These are phyloP conservation scores for Mythimna vitellina DNA, from an alignment of 2,888 invertebrate genomes.

Conservation along the genomic window DNA sequence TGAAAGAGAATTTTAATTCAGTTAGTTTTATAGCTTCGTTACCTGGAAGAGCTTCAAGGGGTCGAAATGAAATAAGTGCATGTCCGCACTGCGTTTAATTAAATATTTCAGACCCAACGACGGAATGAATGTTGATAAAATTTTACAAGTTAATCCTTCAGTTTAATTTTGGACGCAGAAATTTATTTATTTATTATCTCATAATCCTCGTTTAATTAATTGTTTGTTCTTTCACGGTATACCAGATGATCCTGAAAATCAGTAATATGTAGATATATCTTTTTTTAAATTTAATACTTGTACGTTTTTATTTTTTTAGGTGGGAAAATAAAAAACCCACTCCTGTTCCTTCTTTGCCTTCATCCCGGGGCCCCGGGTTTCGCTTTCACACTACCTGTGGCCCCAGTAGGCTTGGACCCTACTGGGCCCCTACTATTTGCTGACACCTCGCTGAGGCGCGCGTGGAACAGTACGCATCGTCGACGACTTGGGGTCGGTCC, in stretches of 20 bases:
- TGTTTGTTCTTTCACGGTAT: background rate
- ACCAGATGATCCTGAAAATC: background rate
- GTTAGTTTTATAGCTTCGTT: slow-evolving; percentile 14
- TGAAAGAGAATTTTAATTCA: slow-evolving; percentile 27
- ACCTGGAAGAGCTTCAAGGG: slow-evolving; percentile 2
- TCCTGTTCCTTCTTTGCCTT: no score
- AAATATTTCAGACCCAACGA: slow-evolving; percentile 13
- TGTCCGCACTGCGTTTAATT: slow-evolving; percentile 13
- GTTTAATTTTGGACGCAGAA: background rate
- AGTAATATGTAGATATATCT: no score
- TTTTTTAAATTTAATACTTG: no score
- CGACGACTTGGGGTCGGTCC: no score
- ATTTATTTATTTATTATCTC: background rate
- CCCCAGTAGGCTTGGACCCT: no score
- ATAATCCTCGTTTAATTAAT: slow-evolving; percentile 9
- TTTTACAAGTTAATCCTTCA: background rate
- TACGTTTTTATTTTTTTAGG: no score
- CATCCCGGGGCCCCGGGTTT: no score
- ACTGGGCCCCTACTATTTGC: no score
- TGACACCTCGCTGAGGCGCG: no score
- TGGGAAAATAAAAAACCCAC: no score
- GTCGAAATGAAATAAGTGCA: slow-evolving; percentile 8
- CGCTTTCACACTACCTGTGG: no score
- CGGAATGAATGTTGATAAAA: background rate
- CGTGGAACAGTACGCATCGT: no score